Conservation (phyloP, 2,113 vertebrate genomes). For the Leptocoma aspasia region DNA sequence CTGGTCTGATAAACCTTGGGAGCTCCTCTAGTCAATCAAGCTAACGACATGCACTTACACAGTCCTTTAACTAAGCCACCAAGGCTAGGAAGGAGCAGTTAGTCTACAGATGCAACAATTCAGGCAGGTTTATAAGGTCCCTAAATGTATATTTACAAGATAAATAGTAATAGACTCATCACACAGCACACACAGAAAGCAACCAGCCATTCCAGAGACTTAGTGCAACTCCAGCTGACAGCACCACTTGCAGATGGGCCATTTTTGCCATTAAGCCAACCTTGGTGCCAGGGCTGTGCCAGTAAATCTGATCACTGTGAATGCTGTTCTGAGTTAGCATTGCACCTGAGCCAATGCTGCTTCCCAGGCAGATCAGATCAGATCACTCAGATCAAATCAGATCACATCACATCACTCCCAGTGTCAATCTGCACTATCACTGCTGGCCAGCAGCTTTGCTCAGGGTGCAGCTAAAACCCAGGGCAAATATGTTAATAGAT, state of each 20-base stretch:
- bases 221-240: neutral
- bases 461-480: neutral
- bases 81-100: slow-evolving; percentile 9
- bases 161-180: neutral
- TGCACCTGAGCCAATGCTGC: neutral
- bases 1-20: slow-evolving; percentile 18
- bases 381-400: neutral
- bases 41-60: neutral
- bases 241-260: neutral
- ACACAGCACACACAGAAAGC: neutral
- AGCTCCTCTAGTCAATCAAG: slow-evolving; percentile 1
- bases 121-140: slow-evolving; percentile 18
- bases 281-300: neutral
- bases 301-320: neutral
- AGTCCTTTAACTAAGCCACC: slow-evolving; percentile 3
- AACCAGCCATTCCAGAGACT: neutral
- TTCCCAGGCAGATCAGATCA: neutral
- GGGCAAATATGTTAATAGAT: neutral
- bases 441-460: neutral
- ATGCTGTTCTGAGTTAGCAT: neutral
- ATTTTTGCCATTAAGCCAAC: neutral
- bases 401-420: neutral
- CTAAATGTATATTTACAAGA: slow-evolving; percentile 23
- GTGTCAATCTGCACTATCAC: neutral
- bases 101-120: neutral